A percentile compares a stretch with the other conserved stretches of the same genome.
Conservation (phyloP, 2,113 vertebrate species). For the Triplophysa dalaica region DNA sequence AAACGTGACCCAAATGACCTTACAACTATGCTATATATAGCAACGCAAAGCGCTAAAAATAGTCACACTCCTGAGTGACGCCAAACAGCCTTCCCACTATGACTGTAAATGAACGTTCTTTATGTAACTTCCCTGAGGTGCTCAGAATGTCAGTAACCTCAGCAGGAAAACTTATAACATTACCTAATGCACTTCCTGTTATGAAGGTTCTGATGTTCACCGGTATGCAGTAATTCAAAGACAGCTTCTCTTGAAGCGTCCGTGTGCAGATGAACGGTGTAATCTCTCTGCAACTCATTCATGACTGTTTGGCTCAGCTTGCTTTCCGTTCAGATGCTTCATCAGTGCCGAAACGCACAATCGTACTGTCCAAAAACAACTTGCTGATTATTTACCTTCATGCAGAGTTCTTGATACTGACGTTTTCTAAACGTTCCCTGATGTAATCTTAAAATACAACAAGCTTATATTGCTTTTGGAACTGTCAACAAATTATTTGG, state of each 20-base stretch:
- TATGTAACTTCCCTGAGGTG: background rate
- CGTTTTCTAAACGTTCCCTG: conserved; percentile 14
- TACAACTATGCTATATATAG: conserved; percentile 63
- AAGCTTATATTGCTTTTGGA: conserved; percentile 35
- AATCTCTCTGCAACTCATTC: conserved; percentile 12
- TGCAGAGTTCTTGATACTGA: conserved; percentile 36
- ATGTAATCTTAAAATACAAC: conserved; percentile 45
- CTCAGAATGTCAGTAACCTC: background rate
- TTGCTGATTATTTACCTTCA: conserved; percentile 50
- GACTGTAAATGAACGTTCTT: conserved; percentile 26
- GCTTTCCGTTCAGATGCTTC: conserved; percentile 25
- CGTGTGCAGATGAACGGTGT: conserved; percentile 28
- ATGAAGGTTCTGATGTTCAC: background rate
- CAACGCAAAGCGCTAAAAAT: conserved; percentile 65
- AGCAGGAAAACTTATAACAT: background rate
- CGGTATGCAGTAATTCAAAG: background rate
- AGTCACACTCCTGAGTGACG: conserved; percentile 59
- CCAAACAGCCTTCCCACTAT: conserved; percentile 26
- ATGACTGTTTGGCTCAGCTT: conserved; percentile 7
- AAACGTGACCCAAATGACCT: conserved; percentile 59
- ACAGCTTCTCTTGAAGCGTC: background rate
- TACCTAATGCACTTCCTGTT: background rate
- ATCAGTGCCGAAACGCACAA: conserved; percentile 5
- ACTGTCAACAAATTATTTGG: conserved; percentile 12
- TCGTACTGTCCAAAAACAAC: conserved; percentile 46